Percentiles rank a stretch among this genome's conserved stretches.
These are phyloP conservation scores for Calephelis nemesis DNA, from an alignment of 1,140 invertebrate species.

Conservation along the genomic window DNA sequence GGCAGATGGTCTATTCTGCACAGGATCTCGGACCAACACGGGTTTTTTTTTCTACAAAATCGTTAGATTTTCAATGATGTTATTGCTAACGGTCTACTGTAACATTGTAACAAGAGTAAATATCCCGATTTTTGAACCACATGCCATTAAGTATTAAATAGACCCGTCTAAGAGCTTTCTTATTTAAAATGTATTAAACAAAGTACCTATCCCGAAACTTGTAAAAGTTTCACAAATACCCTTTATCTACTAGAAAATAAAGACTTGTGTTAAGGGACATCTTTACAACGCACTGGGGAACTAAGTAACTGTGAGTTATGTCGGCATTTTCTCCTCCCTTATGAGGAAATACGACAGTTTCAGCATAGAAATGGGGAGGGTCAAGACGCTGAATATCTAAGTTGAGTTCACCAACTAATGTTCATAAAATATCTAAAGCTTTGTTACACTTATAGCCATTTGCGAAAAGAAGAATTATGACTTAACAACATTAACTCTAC, in stretches of 20 bases:
- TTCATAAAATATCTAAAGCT: slow-evolving; percentile 5
- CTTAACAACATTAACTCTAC: neutral
- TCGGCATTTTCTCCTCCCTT: slow-evolving; percentile 70
- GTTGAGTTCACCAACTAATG: slow-evolving; percentile 37
- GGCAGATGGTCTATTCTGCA: no score
- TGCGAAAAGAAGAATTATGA: neutral
- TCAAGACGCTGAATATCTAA: slow-evolving; percentile 58
- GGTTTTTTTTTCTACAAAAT: no score
- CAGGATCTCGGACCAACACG: no score
- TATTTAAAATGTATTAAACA: slow-evolving; percentile 9
- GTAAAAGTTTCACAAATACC: slow-evolving; percentile 46
- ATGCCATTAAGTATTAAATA: no score
- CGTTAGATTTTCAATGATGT: no score
- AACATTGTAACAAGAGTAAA: no score
- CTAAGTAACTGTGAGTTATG: slow-evolving; percentile 70
- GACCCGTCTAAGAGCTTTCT: neutral
- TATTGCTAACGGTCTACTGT: no score
- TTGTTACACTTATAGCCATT: neutral
- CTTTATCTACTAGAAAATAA: slow-evolving; percentile 63
- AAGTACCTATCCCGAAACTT: slow-evolving; percentile 14
- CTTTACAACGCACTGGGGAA: slow-evolving; percentile 72
- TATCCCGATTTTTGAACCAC: no score
- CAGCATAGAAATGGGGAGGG: slow-evolving; percentile 49
- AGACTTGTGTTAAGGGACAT: slow-evolving; percentile 74
- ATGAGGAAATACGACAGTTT: slow-evolving; percentile 77